Evolutionary conservation across 92 coral and sea anemone species (phyloP).

Genomic region (Epizoanthus rinbou): DNA sequence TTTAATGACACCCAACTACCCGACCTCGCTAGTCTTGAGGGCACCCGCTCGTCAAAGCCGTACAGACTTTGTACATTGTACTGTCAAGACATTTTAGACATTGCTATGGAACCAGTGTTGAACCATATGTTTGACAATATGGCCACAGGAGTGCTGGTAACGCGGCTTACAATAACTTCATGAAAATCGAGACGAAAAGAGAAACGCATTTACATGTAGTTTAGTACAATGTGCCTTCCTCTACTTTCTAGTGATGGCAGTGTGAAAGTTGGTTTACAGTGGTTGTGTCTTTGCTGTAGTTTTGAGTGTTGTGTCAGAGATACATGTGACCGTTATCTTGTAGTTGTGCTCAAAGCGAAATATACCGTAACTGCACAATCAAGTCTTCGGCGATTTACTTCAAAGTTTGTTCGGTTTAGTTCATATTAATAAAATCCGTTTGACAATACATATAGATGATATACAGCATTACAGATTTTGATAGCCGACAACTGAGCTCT

Average conservation of each 20-base stretch:
- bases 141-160: constrained; percentile 9
- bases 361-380: no score
- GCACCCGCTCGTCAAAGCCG: not conserved
- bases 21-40: constrained; percentile 18
- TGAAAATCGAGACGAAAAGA: no score
- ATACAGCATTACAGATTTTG: not conserved
- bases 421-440: not conserved
- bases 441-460: not conserved
- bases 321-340: no score
- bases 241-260: no score
- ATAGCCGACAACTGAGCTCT: not conserved
- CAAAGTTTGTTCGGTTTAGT: not conserved
- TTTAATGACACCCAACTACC: not conserved
- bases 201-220: no score
- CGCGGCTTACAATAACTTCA: not conserved
- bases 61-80: constrained; percentile 4
- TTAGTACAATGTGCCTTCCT: no score
- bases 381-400: no score
- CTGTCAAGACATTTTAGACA: constrained; percentile 5
- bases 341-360: no score
- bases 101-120: constrained; percentile 24
- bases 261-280: no score
- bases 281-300: no score
- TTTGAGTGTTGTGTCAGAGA: no score
- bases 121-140: constrained; percentile 20